Percentiles rank a stretch among this genome's conserved stretches.
phyloP scores from a whole-genome alignment of 2,113 vertebrate genomes.

The Thamnaconus septentrionalis region DNA sequence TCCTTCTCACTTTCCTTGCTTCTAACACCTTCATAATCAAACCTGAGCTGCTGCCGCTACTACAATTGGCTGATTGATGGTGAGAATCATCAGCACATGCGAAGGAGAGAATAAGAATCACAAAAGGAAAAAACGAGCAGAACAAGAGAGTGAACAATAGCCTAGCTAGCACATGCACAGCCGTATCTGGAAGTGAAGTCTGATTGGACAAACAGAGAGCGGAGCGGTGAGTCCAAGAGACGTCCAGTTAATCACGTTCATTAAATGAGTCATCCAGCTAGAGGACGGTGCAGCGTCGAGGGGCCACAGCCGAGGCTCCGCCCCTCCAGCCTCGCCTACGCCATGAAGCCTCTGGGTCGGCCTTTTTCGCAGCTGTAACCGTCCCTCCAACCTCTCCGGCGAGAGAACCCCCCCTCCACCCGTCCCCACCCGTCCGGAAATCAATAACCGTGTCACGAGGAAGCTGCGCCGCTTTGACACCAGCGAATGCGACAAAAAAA shows the following conservation, averaged over 20 bases:
- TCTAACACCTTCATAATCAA: too few species aligned
- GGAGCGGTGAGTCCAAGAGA: neutral
- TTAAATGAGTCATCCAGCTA: conserved; percentile 64
- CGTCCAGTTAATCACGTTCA: conserved; percentile 66
- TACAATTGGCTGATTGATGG: conserved; percentile 26
- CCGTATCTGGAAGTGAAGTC: too few species aligned
- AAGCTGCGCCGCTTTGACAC: conserved; percentile 53
- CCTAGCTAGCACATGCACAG: neutral
- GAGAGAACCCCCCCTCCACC: conserved; percentile 50
- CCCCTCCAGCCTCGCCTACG: conserved; percentile 35
- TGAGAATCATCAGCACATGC: conserved; percentile 16
- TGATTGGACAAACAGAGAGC: neutral
- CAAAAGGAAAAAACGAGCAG: conserved; percentile 24
- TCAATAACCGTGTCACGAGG: conserved; percentile 66
- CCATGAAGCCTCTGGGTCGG: conserved; percentile 32
- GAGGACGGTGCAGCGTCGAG: conserved; percentile 36
- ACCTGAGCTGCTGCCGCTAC: neutral
- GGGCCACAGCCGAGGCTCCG: conserved; percentile 23
- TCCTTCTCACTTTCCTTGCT: too few species aligned
- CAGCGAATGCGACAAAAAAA: conserved; percentile 58
- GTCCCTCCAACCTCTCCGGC: conserved; percentile 37
- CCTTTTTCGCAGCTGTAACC: conserved; percentile 24
- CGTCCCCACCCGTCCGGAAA: conserved; percentile 27
- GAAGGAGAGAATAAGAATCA: neutral
- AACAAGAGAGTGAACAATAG: conserved; percentile 26